Evolutionary conservation across 2,888 invertebrate species (phyloP), one percentile per base, ranked within the genome.

Genomic region (Yponomeuta cagnagella): DNA sequence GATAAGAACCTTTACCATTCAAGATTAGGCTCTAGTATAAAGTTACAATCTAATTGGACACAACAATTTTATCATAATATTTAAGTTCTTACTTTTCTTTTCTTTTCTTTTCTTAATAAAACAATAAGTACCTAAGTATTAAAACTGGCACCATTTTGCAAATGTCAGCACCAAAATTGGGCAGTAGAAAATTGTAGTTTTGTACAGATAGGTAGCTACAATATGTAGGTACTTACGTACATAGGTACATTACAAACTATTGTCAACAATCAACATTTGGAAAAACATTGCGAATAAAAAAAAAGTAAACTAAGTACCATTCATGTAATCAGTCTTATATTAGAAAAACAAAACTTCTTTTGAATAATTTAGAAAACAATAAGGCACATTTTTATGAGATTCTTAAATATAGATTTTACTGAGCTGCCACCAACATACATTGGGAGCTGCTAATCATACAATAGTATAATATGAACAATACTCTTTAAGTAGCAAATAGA

Each of bases 271-370:
- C 43, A 43, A 43, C 5, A 43, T 5, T 43, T 43, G 43, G 3
- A 43, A 8, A 43, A 6, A 9, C 43, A 43, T 43, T 43, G 43
- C 6, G 52, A 15, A 58, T 58, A 58, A 58, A 58, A 58, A 58
- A 58, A 58, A 5, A 58, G 5, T 58, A 1, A 58, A 58, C 12
- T 58, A 58, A 15, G 2, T 15, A 58, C 15, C 52, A 58, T 58
- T 15, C 52, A 58, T 15, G 15, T 58, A 80, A 82, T 86, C 86
- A 86, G 86, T 84, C 86, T 86, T 82, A 76, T 75, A 77, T 80
- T 75, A 74, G 73, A 74, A 76, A 30, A 43, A 43, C 43, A 8
- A 43, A 43, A 8, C 43, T 43, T 43, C 43, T 8, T 8, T 8
- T 43, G 52, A 58, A 58, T 58, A 58, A 58, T 58, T 58, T 15